Conservation (phyloP, 2,113 vertebrate species). For the Gallinago media region DNA sequence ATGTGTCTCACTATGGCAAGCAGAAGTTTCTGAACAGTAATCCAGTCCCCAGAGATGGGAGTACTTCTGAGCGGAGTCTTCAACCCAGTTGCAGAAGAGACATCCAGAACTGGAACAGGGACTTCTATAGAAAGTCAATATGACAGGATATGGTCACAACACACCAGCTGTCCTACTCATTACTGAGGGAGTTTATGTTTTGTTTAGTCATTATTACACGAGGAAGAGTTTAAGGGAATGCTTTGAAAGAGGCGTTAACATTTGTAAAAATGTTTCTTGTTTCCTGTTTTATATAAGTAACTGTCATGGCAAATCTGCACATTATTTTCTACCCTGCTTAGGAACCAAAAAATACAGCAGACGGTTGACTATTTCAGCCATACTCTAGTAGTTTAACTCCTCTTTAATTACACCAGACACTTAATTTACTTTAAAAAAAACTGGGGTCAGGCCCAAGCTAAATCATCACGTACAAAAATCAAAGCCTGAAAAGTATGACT, state of each 20-base stretch:
- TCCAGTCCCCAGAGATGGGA: background rate
- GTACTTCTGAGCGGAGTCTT: background rate
- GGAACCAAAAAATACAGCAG: slow-evolving; percentile 43
- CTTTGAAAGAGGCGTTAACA: background rate
- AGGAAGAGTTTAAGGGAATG: background rate
- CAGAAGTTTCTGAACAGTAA: background rate
- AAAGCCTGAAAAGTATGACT: slow-evolving; percentile 13
- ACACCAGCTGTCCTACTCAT: background rate
- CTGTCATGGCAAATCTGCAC: background rate
- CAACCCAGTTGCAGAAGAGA: background rate
- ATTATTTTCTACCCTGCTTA: background rate
- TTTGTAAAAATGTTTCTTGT: background rate
- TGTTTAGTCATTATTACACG: background rate
- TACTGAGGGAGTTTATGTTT: background rate
- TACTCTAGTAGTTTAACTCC: slow-evolving; percentile 10
- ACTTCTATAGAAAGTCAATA: background rate
- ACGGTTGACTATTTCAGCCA: slow-evolving; percentile 26
- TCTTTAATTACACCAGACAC: slow-evolving; percentile 52
- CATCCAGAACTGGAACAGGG: background rate
- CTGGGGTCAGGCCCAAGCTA: background rate
- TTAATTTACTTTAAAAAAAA: slow-evolving; percentile 30
- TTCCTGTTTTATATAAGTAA: background rate
- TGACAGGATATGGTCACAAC: background rate
- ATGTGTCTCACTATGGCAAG: background rate
- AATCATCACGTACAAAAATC: background rate